Conservation (phyloP, 2,797 vertebrate genomes). For the Dromococcyx pavoninus region DNA sequence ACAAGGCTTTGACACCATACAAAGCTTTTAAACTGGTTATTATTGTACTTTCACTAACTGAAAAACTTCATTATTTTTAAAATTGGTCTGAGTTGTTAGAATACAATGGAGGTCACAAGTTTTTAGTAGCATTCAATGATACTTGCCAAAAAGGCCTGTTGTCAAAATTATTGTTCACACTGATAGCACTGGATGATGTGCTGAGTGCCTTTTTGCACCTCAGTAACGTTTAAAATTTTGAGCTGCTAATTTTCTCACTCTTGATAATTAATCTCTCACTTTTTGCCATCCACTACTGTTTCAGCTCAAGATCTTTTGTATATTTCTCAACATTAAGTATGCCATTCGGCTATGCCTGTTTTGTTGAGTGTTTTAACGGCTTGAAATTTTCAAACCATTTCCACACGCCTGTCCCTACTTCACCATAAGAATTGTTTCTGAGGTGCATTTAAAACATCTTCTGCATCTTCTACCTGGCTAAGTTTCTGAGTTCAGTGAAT, state of each 20-base stretch:
- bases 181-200: not conserved
- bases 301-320: not conserved
- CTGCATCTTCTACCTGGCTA: not conserved
- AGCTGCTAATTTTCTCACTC: not conserved
- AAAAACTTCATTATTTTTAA: not conserved
- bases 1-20: not conserved
- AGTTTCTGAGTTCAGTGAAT: not conserved
- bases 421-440: not conserved
- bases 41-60: not conserved
- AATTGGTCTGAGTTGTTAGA: not conserved
- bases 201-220: not conserved
- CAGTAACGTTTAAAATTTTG: not conserved
- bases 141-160: not conserved
- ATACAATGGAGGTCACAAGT: not conserved
- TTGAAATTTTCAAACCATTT: not conserved
- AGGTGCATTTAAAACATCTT: not conserved
- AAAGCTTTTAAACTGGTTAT: not conserved
- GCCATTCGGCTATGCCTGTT: not conserved
- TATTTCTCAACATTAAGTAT: not conserved
- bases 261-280: not conserved
- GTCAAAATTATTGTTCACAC: not conserved
- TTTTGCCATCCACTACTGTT: not conserved
- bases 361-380: not conserved
- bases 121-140: not conserved
- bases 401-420: fast-evolving